A percentile compares a stretch with the other conserved stretches of the same genome.
phyloP scores from a whole-genome alignment of 2,797 vertebrate genomes.

The Chrysocyon brachyurus region DNA sequence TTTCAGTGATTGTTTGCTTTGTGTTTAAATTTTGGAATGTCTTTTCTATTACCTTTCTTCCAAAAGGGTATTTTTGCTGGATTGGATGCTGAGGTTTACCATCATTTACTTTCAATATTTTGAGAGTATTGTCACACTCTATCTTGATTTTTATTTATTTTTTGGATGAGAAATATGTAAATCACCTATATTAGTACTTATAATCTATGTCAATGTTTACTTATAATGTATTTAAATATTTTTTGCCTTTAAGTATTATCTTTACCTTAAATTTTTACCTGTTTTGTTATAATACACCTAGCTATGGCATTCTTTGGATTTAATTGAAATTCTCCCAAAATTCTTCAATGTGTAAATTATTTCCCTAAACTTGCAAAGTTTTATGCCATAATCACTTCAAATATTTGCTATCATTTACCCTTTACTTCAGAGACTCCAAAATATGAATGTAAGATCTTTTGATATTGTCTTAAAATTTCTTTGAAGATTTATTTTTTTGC shows the following conservation, averaged over 20 bases:
- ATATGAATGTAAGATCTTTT: neutral
- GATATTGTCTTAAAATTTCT: neutral
- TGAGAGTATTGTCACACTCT: neutral
- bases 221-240: neutral
- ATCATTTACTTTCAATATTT: neutral
- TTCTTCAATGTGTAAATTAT: neutral
- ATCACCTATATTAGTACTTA: no score
- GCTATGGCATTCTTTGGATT: neutral
- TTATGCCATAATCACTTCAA: neutral
- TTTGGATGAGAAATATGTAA: neutral
- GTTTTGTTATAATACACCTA: neutral
- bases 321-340: neutral
- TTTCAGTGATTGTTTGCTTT: neutral
- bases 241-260: neutral
- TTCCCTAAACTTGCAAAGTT: neutral
- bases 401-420: neutral
- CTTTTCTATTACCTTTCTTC: neutral
- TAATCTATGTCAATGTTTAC: neutral
- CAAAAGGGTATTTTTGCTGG: neutral
- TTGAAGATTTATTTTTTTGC: neutral
- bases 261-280: neutral
- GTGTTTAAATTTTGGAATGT: neutral
- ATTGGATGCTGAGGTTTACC: neutral
- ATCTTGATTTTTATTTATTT: neutral
- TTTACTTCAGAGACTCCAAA: neutral